Evolutionary conservation across 2,888 invertebrate species (phyloP), one percentile per base, ranked within the genome.

Genomic region (Siphonodentalium dalli): DNA sequence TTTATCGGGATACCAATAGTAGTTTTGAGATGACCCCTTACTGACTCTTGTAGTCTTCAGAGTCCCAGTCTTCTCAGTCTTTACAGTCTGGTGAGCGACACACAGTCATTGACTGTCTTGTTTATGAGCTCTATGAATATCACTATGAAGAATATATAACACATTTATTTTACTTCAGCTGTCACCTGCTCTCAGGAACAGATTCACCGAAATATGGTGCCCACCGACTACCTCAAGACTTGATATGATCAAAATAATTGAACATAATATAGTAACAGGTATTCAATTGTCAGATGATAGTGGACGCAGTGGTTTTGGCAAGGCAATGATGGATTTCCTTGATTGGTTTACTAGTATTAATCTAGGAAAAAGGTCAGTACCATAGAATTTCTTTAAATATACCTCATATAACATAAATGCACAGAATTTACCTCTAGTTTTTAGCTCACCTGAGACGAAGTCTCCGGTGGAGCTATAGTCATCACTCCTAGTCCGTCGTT

Each of bases 151-250:
- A 11, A 15, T 13, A 37, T 15, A 15, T 15, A 8, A 8, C 15
- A 37, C 28, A 15, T 27, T 27, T 46, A 43, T 43, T 31, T 43
- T 60, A 45, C 69, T 79, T 15, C 68, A 87, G 85, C 85, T 99
- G 9, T 99, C 98, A 0, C 97, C 97, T 0, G 98, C 99, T 0
- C 83, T 99, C 43, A 86, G 99, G 44, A 99, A 99, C 84, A 88
- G 99, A 41, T 95, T 99, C 72, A 98, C 99, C 0, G 99, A 99
- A 84, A 93, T 99, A 75, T 99, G 98, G 98, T 97, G 97, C 75
- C 91, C 90, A 50, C 74, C 68, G 42, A 67, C 68, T 24, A 56
- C 49, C 29, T 59, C 68, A 15, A 84, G 87, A 46, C 84, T 87
- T 13, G 97, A 98, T 82, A 84, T 95, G 34, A 82, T 88, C 13